These are phyloP conservation scores for Bilobella aurantiaca DNA, from an alignment of 1,140 invertebrate genomes.

Conservation along the genomic window DNA sequence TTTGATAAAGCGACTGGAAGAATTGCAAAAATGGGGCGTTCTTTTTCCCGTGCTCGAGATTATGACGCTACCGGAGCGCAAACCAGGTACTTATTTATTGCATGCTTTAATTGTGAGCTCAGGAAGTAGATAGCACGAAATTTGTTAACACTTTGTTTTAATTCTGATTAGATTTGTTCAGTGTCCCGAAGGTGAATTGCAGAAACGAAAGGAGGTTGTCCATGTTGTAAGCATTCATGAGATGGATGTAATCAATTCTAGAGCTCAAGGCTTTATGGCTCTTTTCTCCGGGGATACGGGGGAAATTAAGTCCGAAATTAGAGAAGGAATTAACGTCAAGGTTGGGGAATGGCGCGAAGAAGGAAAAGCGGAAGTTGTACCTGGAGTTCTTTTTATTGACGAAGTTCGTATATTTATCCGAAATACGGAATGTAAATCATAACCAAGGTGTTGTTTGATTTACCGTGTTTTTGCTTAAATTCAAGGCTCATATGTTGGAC, in stretches of 20 bases:
- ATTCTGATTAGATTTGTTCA: conserved; percentile 75
- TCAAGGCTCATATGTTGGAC: conserved; percentile 92
- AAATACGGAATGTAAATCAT: neutral
- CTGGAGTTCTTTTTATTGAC: conserved; percentile 86
- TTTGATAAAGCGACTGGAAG: conserved; percentile 97
- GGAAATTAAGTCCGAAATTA: conserved; percentile 94
- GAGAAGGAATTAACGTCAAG: conserved; percentile 98
- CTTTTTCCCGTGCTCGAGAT: conserved; percentile 88
- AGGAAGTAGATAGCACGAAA: neutral
- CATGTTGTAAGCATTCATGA: conserved; percentile 98
- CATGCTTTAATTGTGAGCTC: neutral
- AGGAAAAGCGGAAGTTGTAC: conserved; percentile 96
- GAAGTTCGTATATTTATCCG: conserved; percentile 49
- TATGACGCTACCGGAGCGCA: conserved; percentile 94
- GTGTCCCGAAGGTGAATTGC: conserved; percentile 95
- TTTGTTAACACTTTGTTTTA: conserved; percentile 25
- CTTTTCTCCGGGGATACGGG: conserved; percentile 97
- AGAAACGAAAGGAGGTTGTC: conserved; percentile 97
- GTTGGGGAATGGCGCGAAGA: conserved; percentile 98
- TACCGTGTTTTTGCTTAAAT: conserved; percentile 40
- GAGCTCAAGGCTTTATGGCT: conserved; percentile 93
- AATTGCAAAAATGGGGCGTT: conserved; percentile 86
- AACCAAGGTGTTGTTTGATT: conserved; percentile 35
- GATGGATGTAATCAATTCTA: conserved; percentile 94
- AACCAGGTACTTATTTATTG: conserved; percentile 41